Evolutionary conservation across 2,113 vertebrate genomes (phyloP), one percentile per base, ranked within the genome.

Genomic region (Pomatostomus ruficeps): DNA sequence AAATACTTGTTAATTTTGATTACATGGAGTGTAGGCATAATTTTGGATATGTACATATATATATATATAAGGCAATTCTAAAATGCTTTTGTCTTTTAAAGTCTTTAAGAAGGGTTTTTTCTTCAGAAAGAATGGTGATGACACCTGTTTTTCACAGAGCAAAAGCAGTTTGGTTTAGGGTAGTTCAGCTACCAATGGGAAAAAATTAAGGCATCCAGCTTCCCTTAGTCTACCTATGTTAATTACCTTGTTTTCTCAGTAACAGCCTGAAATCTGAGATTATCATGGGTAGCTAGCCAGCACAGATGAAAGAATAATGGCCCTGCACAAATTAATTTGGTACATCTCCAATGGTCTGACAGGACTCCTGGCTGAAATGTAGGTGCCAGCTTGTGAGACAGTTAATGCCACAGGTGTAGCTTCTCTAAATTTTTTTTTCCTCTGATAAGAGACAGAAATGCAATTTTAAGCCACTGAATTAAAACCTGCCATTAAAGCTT

Each of bases 261-360:
- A 81, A 36, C 7, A 66, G 4, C 58, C 48, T 88, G 87, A 72
- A 72, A 87, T 51, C 10, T 42, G 74, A 94, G 74, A 33, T 81
- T 40, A 43, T 42, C 51, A 49, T 25, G 38, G 28, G 51, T 36
- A 78, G 21, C 61, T 81, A 25, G 46, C 51, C 72, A 74, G 86
- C 61, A 92, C n/a, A 81, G 51, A 61, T 81, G 83, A 71, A 90
- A 88, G 72, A 83, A 67, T 73, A 94, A 73, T 66, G 21, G 35
- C 35, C 42, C 28, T 66, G 31, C 76, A 58, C 59, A 66, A 70
- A 84, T 85, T 52, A 48, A 57, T 78, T 88, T 86, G 86, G 55
- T 83, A 16, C n/a, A 46, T 88, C 55, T 95, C 54, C 70, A 61
- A 3, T n/a, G n/a, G 31, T 72, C 74, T 91, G 65, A 59, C 57